These are phyloP conservation scores for Amblyornis subalaris DNA, from an alignment of 2,113 vertebrate species.

Conservation along the genomic window DNA sequence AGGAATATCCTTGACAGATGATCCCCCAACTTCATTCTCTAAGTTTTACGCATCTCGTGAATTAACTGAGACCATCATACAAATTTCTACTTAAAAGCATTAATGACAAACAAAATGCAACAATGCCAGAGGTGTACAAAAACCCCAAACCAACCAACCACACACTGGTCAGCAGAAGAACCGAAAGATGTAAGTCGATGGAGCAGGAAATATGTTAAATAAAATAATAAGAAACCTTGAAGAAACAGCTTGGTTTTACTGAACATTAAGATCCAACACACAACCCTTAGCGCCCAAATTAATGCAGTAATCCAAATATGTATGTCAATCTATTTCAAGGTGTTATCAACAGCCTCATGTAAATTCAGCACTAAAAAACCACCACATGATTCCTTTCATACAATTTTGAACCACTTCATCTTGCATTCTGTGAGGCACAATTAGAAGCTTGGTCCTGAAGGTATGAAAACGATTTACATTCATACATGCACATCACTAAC, in stretches of 20 bases:
- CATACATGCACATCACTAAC: neutral
- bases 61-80: neutral
- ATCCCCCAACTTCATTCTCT: neutral
- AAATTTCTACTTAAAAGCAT: neutral
- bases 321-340: neutral
- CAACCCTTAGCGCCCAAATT: neutral
- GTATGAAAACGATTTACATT: neutral
- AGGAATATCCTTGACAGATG: neutral
- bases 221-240: neutral
- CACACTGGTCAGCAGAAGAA: neutral
- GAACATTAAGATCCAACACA: neutral
- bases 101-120: neutral
- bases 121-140: neutral
- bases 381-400: neutral
- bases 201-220: neutral
- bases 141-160: neutral
- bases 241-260: neutral
- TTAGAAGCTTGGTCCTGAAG: neutral
- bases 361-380: neutral
- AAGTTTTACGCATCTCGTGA: accelerated
- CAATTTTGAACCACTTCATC: neutral
- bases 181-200: neutral
- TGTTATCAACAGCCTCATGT: neutral
- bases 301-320: neutral
- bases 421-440: neutral